Evolutionary conservation across 2,113 vertebrate genomes (phyloP).

Genomic region (Megalops atlanticus): DNA sequence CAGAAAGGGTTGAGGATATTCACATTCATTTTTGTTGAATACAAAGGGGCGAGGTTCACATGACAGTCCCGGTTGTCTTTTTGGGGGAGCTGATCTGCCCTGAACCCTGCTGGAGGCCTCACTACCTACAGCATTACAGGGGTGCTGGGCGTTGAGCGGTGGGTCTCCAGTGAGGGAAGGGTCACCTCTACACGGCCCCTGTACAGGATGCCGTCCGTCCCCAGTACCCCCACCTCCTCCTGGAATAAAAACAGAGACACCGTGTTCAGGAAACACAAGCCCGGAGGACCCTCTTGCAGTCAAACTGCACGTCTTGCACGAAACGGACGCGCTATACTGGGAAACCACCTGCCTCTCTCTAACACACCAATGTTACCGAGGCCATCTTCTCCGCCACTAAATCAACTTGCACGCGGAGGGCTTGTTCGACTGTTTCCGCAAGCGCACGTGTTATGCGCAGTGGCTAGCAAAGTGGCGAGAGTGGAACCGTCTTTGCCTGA

Average conservation of each 20-base stretch:
- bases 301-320: not conserved
- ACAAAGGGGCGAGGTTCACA: no score
- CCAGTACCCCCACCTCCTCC: constrained; percentile 6
- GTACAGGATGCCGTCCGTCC: constrained; percentile 10
- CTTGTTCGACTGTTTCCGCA: not conserved
- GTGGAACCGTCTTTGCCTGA: not conserved
- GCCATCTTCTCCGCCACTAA: not conserved
- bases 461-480: not conserved
- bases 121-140: not conserved
- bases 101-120: not conserved
- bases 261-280: not conserved
- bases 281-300: not conserved
- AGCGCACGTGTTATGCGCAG: not conserved
- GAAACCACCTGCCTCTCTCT: not conserved
- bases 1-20: not conserved
- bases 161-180: not conserved
- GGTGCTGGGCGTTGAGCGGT: not conserved
- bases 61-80: not conserved
- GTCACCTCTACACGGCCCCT: not conserved
- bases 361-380: not conserved
- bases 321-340: not conserved
- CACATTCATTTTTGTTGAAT: not conserved
- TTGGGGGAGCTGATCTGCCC: not conserved
- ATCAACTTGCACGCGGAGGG: not conserved
- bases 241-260: not conserved